Conservation (phyloP, 2,888 invertebrate genomes). For the Norana najaformis region DNA sequence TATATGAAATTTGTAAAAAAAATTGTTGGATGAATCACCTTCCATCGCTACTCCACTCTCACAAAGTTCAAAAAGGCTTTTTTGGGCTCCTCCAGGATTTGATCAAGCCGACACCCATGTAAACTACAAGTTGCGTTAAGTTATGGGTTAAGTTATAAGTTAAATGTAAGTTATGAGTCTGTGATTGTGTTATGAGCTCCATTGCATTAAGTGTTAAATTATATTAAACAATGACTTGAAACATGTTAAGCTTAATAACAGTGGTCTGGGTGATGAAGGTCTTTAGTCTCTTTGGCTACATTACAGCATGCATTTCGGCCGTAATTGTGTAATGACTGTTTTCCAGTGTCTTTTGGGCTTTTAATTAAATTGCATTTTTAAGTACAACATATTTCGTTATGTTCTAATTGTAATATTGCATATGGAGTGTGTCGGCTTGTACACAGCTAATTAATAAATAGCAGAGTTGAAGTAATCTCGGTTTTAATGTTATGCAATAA, state of each 20-base stretch:
- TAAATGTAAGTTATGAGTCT: background rate
- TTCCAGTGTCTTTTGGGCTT: background rate
- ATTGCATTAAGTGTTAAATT: background rate
- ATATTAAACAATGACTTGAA: background rate
- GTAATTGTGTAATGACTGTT: no score
- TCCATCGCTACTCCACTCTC: background rate
- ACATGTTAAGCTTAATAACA: background rate
- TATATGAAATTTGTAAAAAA: no score
- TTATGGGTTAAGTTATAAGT: no score
- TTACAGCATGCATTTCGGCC: no score
- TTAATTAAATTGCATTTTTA: background rate
- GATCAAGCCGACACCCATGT: background rate
- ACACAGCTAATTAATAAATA: no score
- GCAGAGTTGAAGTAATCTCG: no score
- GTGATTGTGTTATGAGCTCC: background rate
- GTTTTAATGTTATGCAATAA: no score
- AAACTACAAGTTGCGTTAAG: background rate
- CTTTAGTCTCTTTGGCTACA: background rate
- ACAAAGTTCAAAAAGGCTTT: background rate
- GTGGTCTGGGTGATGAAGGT: background rate
- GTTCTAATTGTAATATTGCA: background rate
- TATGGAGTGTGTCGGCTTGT: background rate
- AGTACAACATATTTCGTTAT: background rate
- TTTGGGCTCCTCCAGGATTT: background rate
- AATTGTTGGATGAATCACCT: no score